Conservation (phyloP, 2,888 invertebrate genomes). For the Drosophila parthenogenetica region DNA sequence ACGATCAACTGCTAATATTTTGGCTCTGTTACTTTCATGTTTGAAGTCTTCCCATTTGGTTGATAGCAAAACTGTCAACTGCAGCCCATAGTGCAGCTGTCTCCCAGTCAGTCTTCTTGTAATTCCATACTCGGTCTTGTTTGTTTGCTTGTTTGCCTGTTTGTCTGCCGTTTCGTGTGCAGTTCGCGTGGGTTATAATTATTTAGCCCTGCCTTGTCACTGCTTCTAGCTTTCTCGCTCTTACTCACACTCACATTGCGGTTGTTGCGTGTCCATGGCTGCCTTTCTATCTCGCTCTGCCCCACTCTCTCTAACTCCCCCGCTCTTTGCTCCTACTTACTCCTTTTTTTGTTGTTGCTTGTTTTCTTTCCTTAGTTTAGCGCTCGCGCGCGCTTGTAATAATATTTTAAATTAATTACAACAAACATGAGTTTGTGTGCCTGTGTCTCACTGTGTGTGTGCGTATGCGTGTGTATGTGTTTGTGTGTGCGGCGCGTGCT, state of each 20-base stretch:
- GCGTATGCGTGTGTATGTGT: conserved; percentile 29
- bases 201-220: conserved; percentile 73
- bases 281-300: conserved; percentile 14
- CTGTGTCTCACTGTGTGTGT: conserved; percentile 25
- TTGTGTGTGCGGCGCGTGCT: conserved; percentile 63
- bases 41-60: too few species aligned
- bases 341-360: conserved; percentile 38
- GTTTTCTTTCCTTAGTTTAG: conserved; percentile 66
- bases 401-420: conserved; percentile 84
- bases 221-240: conserved; percentile 16
- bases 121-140: conserved; percentile 56
- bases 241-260: conserved; percentile 12
- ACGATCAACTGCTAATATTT: neutral
- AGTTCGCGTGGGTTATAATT: conserved; percentile 78
- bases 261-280: conserved; percentile 38
- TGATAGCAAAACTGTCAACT: too few species aligned
- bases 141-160: conserved; percentile 51
- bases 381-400: conserved; percentile 78
- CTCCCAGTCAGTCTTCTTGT: conserved; percentile 42
- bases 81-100: neutral
- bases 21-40: too few species aligned
- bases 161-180: conserved; percentile 60
- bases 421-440: conserved; percentile 67
- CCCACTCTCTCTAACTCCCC: conserved; percentile 1
- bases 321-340: conserved; percentile 20